These are phyloP conservation scores for Chelonia mydas DNA, from an alignment of 2,797 vertebrate genomes.

Conservation along the genomic window DNA sequence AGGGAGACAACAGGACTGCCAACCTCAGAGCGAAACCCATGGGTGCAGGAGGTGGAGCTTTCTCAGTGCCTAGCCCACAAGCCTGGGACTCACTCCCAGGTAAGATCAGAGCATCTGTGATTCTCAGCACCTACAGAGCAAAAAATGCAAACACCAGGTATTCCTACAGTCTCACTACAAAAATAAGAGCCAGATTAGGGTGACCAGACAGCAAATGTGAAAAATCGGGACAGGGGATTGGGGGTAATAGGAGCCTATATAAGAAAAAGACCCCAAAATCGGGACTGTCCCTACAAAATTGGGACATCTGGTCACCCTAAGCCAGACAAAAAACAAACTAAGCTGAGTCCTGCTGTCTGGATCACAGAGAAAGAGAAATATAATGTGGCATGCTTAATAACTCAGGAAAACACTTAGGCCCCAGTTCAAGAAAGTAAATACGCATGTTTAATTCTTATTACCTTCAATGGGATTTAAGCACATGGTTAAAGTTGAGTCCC, in stretches of 20 bases:
- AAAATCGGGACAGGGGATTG: too few species aligned
- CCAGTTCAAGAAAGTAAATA: neutral
- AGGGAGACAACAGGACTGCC: neutral
- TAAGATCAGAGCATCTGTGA: fast-evolving
- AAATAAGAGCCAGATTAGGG: neutral
- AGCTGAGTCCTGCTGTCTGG: neutral
- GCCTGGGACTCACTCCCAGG: neutral
- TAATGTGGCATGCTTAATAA: neutral
- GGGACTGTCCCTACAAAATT: too few species aligned
- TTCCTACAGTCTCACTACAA: neutral
- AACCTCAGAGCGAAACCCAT: neutral
- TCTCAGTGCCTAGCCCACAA: neutral
- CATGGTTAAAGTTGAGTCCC: neutral
- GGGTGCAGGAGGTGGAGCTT: neutral
- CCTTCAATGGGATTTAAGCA: neutral
- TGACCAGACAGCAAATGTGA: too few species aligned
- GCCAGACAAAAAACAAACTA: neutral
- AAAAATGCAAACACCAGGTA: neutral
- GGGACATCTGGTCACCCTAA: neutral
- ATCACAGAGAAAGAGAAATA: neutral
- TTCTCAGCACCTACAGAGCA: neutral
- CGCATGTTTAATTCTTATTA: neutral
- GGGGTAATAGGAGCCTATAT: too few species aligned
- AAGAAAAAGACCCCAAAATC: too few species aligned
- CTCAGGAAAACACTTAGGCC: neutral